These are phyloP conservation scores for Cyrtorhinus lividipennis DNA, from an alignment of 1,140 invertebrate species.

Conservation along the genomic window DNA sequence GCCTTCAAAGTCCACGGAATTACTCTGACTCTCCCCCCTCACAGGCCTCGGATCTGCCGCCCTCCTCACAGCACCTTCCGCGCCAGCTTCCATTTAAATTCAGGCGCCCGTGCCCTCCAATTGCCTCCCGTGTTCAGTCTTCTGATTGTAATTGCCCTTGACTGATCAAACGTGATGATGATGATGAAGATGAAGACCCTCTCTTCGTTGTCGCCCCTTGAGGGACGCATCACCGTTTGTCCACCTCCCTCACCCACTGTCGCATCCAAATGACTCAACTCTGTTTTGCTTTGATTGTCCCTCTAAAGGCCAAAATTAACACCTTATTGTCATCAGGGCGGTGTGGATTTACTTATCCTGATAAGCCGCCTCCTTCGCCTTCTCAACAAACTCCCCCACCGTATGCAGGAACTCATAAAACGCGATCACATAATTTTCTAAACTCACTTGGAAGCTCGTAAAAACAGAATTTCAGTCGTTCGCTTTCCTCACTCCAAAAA, in stretches of 20 bases:
- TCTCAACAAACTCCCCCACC: too few relatives aligned
- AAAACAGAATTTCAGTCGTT: too few relatives aligned
- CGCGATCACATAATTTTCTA: too few relatives aligned
- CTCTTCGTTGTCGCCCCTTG: neutral
- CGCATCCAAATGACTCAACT: neutral
- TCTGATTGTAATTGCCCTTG: constrained; percentile 8
- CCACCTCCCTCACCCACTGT: neutral
- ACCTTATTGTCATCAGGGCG: neutral
- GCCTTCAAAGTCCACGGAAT: constrained; percentile 9
- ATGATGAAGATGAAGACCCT: constrained; percentile 2
- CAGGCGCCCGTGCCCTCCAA: constrained; percentile 4
- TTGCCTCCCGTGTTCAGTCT: neutral
- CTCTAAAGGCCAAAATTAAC: neutral
- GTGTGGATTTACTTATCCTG: neutral
- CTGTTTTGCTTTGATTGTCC: neutral
- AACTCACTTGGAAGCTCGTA: too few relatives aligned
- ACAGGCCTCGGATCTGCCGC: neutral
- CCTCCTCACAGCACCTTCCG: neutral
- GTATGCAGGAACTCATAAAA: too few relatives aligned
- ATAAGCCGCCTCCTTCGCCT: neutral
- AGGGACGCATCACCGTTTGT: neutral
- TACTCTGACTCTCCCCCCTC: neutral
- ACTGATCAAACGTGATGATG: constrained; percentile 9
- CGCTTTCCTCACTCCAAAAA: too few relatives aligned
- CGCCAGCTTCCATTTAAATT: neutral